A percentile compares a stretch with the other conserved stretches of the same genome.
These are phyloP conservation scores for Eulemur mongoz DNA, from an alignment of 2,797 vertebrate genomes.

Conservation along the genomic window DNA sequence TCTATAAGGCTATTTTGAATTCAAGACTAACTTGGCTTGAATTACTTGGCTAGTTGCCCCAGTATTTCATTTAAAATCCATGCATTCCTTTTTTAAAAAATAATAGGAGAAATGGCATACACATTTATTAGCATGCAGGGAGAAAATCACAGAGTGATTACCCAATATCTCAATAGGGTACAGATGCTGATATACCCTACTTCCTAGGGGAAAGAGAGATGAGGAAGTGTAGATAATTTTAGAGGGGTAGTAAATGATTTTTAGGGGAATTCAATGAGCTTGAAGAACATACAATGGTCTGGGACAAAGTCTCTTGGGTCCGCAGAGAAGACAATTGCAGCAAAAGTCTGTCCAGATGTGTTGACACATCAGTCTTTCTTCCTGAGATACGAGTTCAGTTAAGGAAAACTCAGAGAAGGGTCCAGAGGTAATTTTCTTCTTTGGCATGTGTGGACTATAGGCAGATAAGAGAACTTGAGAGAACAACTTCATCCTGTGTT, in stretches of 20 bases:
- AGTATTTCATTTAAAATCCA: background rate
- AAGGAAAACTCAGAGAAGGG: background rate
- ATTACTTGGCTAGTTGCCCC: background rate
- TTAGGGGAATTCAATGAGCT: no score
- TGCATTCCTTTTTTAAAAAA: background rate
- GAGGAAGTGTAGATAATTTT: no score
- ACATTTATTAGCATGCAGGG: background rate
- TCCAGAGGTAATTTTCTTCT: background rate
- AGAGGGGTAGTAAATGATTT: no score
- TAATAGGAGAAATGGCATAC: background rate
- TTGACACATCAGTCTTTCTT: background rate
- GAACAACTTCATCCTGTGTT: background rate
- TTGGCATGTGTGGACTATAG: background rate
- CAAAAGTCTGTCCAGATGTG: background rate
- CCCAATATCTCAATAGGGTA: no score
- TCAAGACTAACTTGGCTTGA: background rate
- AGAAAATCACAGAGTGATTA: background rate
- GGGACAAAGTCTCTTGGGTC: background rate
- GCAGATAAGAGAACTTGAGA: background rate
- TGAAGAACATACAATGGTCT: no score
- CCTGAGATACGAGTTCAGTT: background rate
- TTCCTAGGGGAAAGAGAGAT: no score
- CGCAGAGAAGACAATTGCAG: background rate
- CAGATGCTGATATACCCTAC: no score
- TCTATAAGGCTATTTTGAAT: background rate